Base-by-base conservation (phyloP, 2,888 invertebrate genomes). In the Brenthis hecate region DNA sequence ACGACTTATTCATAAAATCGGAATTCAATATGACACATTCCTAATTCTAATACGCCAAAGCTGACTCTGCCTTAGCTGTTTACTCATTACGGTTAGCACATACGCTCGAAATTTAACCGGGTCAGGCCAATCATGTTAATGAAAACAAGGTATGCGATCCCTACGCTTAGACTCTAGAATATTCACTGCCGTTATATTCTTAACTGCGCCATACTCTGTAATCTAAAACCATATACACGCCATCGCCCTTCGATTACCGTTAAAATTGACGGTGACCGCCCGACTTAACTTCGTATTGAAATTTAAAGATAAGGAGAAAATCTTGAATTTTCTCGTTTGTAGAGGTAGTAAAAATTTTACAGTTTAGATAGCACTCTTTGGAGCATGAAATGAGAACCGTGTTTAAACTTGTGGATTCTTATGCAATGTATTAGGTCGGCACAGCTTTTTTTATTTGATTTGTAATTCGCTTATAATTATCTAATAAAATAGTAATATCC, bases 51-150 rank as follows among this genome's bases (percentile, higher is more conserved):
- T 60, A 60, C 48, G 61, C 48, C 55, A 50, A 48, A 16, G 66
- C 66, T 66, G 66, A 67, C 55, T 62, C 54, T 56, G 50, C 56
- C 36, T 19, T 57, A 23, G 28, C 66, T 73, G 58, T 71, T 69
- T 71, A 73, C 71, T 69, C 71, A 67, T 71, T 71, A 65, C 58
- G 65, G 65, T 65, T 62, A 63, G 68, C 56, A 68, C 63, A 74
- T 67, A 75, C 71, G 71, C 62, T 69, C 75, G 79, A 78, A 80
- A 81, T 85, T 81, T 82, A 88, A 88, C 82, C 83, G 83, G 90
- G 89, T 88, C 91, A 87, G 83, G 78, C 86, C 90, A 90, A 92
- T 91, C 89, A 90, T 88, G 87, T 84, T 90, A 92, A 90, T 92
- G 90, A 90, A 90, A 91, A 90, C 89, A 87, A 85, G 84, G 86